Conservation (phyloP, 2,888 invertebrate species). For the Caenorhabditis macrosperma region DNA sequence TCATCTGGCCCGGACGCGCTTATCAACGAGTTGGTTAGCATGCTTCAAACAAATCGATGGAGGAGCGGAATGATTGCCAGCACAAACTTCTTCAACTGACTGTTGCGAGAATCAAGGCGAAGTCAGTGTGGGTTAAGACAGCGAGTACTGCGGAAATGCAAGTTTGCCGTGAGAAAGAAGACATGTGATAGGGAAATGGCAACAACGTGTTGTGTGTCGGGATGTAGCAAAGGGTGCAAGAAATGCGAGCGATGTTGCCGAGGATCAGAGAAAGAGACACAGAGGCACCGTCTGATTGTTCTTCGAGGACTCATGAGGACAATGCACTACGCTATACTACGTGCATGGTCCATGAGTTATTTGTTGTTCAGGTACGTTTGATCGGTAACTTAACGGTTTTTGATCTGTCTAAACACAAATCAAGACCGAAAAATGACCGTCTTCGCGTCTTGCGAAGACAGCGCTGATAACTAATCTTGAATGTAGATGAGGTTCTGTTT, state of each 20-base stretch:
- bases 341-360: not conserved
- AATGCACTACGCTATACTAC: not conserved
- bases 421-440: not conserved
- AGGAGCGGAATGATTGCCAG: slow-evolving; percentile 45
- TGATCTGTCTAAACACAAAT: not conserved
- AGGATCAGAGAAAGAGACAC: not conserved
- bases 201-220: slow-evolving; percentile 37
- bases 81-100: not conserved
- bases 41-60: slow-evolving; percentile 30
- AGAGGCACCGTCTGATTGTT: not conserved
- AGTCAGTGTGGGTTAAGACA: not conserved
- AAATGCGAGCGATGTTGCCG: not conserved
- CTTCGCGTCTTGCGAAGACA: not conserved
- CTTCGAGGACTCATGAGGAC: not conserved
- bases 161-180: slow-evolving; percentile 39
- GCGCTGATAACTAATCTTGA: not conserved
- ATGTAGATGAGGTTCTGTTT: not conserved
- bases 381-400: slow-evolving; percentile 6
- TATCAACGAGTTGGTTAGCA: slow-evolving; percentile 16
- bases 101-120: slow-evolving; percentile 6
- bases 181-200: slow-evolving; percentile 50
- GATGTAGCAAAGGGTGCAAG: slow-evolving; percentile 11
- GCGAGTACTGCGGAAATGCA: slow-evolving; percentile 17
- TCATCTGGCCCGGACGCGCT: slow-evolving; percentile 7
- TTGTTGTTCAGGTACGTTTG: no score